Base-by-base conservation (phyloP, 2,888 invertebrate genomes). In the Uloborus plumipes region DNA sequence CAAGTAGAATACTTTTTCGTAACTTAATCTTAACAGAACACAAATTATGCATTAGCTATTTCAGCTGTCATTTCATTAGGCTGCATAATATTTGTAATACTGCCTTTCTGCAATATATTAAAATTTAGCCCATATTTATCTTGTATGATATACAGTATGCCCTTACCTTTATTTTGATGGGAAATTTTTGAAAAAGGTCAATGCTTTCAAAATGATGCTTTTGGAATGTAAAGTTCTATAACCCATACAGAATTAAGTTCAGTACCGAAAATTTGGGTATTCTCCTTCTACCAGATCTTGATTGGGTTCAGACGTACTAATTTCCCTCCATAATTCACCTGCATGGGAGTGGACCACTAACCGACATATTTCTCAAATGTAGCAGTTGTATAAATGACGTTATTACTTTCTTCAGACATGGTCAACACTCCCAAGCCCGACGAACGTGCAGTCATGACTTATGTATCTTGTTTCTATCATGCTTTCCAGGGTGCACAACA, bases 401-500 rank as follows among this genome's bases (percentile, higher is more conserved):
- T 55, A 62, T 75, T 81, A 62, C 75, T 76, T 49, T 71, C 65
- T 69, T 47, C 72, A 99, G 99, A 99, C 94, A 94, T 99, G 93
- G 97, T 99, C 93, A 98, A 98, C 94, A 97, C 97, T 89, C 97
- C 96, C 90, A 98, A 98, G 92, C 99, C 99, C 91, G 99, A 99
- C 92, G 99, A 99, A 92, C 95, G 99, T 91, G 99, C 99, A 90
- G 98, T 99, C 91, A 99, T 99, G 99, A 99, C 99, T 89, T 99
- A 99, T 91, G 99, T 99, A 91, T 99, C 99, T 91, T 98, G 99
- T 93, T 99, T 98, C 93, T 99, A 99, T 92, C 99, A 99, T 92
- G 99, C 99, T 91, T 99, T 99, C 95, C 97, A 98, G 92, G 98
- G 99, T 92, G 97, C 97, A 90, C 96, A 96, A 92, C 97, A 97